Evolutionary conservation across 1,140 invertebrate species (phyloP).

Genomic region (Berghia stephanieae): DNA sequence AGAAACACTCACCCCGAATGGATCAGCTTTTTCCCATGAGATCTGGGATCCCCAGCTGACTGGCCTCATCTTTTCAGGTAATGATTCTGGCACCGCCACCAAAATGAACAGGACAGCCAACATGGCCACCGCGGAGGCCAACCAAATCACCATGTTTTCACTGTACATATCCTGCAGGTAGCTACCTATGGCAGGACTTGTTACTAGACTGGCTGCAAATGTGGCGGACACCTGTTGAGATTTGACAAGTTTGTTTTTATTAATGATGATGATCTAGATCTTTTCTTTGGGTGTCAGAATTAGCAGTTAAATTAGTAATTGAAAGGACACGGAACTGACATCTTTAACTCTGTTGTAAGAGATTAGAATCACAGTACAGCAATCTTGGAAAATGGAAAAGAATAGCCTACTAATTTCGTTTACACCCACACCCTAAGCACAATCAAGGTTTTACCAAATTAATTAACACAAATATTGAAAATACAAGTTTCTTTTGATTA

Average conservation of each 20-base stretch:
- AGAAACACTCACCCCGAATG: constrained; percentile 80
- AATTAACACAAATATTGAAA: no score
- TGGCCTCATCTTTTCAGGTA: constrained; percentile 78
- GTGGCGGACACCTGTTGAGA: constrained; percentile 86
- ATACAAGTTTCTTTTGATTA: no score
- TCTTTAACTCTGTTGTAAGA: no score
- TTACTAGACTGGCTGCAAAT: constrained; percentile 97
- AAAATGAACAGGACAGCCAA: constrained; percentile 98
- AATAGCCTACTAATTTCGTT: no score
- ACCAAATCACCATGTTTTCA: constrained; percentile 92
- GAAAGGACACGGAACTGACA: no score
- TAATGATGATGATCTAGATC: neutral
- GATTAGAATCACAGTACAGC: no score
- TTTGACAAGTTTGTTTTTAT: neutral
- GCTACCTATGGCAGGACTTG: constrained; percentile 94
- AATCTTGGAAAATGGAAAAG: no score
- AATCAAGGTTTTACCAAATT: no score
- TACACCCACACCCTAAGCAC: no score
- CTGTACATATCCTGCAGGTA: constrained; percentile 90
- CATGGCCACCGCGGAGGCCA: constrained; percentile 90
- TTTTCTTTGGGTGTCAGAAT: neutral
- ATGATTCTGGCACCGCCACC: constrained; percentile 95
- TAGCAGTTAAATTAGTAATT: no score
- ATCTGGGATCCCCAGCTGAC: constrained; percentile 65
- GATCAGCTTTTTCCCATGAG: constrained; percentile 92